These are phyloP conservation scores for Hylaeus anthracinus DNA, from an alignment of 1,140 invertebrate species.

Conservation along the genomic window DNA sequence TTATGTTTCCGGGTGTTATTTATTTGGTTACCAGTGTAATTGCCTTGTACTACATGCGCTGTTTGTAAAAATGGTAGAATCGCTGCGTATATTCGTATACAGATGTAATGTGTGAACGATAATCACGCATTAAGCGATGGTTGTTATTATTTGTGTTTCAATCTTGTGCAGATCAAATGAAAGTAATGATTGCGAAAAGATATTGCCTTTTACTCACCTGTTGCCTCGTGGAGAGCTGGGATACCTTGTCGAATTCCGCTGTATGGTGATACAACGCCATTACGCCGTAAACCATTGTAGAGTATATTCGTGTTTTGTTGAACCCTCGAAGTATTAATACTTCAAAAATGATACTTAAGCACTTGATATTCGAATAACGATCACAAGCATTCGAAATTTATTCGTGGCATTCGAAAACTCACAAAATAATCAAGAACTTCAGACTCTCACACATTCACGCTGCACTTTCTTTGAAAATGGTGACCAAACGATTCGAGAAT, in stretches of 20 bases:
- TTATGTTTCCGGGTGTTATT: constrained; percentile 29
- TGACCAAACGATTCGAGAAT: neutral
- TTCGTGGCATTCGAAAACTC: no score
- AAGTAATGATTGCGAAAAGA: constrained; percentile 37
- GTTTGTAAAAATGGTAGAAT: constrained; percentile 25
- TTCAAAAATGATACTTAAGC: no score
- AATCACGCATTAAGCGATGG: neutral
- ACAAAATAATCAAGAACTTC: no score
- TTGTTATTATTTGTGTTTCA: constrained; percentile 51
- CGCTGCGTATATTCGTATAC: constrained; percentile 38
- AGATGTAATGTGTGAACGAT: constrained; percentile 34
- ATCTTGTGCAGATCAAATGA: constrained; percentile 49
- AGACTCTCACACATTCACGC: no score
- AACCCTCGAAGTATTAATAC: no score
- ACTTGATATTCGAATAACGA: no score
- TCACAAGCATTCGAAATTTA: no score
- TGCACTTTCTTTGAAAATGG: neutral
- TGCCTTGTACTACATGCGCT: constrained; percentile 25
- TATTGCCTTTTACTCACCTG: neutral
- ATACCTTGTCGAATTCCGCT: no score
- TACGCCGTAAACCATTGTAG: no score
- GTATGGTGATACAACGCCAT: no score
- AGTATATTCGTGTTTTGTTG: no score
- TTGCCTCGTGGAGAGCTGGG: no score
- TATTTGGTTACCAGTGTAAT: constrained; percentile 41